Percentiles rank a stretch among this genome's conserved stretches.
phyloP scores from a whole-genome alignment of 1,140 invertebrate genomes.

The Hydropsyche tenuis region DNA sequence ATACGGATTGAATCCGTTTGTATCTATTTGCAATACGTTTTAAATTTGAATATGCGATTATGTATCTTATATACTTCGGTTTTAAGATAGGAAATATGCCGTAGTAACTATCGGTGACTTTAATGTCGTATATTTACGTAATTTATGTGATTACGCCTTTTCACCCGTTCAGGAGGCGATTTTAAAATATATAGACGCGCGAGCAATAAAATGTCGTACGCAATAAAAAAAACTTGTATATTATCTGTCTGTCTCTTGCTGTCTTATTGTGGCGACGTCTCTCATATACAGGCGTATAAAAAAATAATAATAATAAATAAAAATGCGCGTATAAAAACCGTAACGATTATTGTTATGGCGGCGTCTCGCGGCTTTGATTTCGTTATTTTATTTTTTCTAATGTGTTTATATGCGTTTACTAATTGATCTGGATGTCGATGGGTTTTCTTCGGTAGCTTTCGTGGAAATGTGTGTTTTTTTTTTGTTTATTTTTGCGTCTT shows the following conservation, averaged over 20 bases:
- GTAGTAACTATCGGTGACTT: background rate
- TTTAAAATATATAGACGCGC: slow-evolving; percentile 19
- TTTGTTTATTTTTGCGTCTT: no score
- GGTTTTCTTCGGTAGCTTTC: no score
- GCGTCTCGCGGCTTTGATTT: no score
- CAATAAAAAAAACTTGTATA: slow-evolving; percentile 11
- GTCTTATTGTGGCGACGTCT: no score
- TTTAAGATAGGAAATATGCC: no score
- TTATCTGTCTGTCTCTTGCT: background rate
- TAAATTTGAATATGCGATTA: background rate
- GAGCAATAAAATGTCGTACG: slow-evolving; percentile 18
- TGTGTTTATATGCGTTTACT: no score
- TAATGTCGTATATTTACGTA: slow-evolving; percentile 29
- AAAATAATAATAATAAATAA: slow-evolving; percentile 6
- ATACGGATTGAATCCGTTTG: no score
- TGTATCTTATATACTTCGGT: background rate
- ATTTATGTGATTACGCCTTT: slow-evolving; percentile 42
- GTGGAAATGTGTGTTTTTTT: no score
- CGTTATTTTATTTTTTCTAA: no score
- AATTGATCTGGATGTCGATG: no score
- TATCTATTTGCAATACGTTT: background rate
- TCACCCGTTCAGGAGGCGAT: slow-evolving; percentile 30
- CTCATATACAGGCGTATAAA: background rate
- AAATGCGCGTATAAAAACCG: no score
- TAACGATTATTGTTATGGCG: no score